A percentile compares a stretch with the other conserved stretches of the same genome.
Evolutionary conservation across 1,140 invertebrate species (phyloP).

Genomic region (Zaprionus vittiger): DNA sequence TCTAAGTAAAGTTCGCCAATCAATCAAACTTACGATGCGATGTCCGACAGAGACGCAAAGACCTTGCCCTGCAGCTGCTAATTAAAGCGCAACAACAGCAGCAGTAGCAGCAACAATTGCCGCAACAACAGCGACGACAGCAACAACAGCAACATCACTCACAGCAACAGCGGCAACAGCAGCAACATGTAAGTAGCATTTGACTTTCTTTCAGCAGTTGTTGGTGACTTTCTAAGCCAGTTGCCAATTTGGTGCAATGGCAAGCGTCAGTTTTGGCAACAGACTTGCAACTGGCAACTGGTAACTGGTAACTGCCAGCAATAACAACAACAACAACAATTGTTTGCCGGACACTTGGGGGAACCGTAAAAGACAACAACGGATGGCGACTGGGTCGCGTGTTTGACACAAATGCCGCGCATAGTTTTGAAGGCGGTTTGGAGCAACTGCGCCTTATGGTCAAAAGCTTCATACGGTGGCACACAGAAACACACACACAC

Average conservation of each 20-base stretch:
- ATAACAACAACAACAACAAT: slow-evolving; percentile 55
- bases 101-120: slow-evolving; percentile 16
- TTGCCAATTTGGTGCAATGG: slow-evolving; percentile 78
- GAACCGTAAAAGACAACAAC: slow-evolving; percentile 2
- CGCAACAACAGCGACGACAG: slow-evolving; percentile 9
- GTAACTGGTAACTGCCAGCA: slow-evolving; percentile 18
- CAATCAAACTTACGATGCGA: slow-evolving; percentile 65
- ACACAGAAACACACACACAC: neutral
- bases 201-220: slow-evolving; percentile 70
- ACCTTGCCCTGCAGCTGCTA: slow-evolving; percentile 70
- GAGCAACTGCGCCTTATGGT: slow-evolving; percentile 71
- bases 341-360: slow-evolving; percentile 56
- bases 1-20: slow-evolving; percentile 52
- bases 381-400: slow-evolving; percentile 74
- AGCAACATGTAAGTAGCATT: slow-evolving; percentile 49
- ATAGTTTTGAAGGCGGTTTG: slow-evolving; percentile 82
- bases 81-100: slow-evolving; percentile 55
- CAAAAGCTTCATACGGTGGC: slow-evolving; percentile 55
- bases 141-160: slow-evolving; percentile 23
- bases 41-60: slow-evolving; percentile 31
- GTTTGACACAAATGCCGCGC: slow-evolving; percentile 81
- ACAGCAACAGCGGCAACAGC: slow-evolving; percentile 29
- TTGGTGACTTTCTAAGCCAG: slow-evolving; percentile 77
- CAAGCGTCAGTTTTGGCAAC: slow-evolving; percentile 63
- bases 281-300: slow-evolving; percentile 20